A percentile compares a stretch with the other conserved stretches of the same genome.
These are phyloP conservation scores for Camptogramma bilineatum DNA, from an alignment of 2,888 invertebrate species.

Conservation along the genomic window DNA sequence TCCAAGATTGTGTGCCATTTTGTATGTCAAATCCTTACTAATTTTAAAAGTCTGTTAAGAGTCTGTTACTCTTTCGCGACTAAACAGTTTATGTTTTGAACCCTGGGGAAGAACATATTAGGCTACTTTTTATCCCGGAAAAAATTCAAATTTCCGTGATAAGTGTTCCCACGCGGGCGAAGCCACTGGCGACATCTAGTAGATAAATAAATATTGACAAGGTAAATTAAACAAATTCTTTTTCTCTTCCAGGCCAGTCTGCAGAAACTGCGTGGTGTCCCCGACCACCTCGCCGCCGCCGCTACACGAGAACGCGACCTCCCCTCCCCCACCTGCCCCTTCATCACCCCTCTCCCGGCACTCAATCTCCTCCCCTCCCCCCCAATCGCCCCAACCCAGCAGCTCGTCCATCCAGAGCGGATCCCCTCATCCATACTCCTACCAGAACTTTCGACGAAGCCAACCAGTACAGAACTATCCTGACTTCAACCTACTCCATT, in stretches of 20 bases:
- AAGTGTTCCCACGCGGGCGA: too few species aligned
- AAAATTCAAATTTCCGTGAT: too few species aligned
- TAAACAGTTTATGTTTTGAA: too few species aligned
- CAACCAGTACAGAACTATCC: conserved; percentile 64
- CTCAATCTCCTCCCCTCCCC: conserved; percentile 74
- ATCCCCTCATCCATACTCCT: conserved; percentile 76
- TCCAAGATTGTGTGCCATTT: too few species aligned
- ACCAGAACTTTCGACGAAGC: conserved; percentile 70
- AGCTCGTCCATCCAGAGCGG: conserved; percentile 72
- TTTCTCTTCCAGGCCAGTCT: conserved; percentile 89
- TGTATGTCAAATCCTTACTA: too few species aligned
- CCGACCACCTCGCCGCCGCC: conserved; percentile 80
- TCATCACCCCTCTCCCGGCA: conserved; percentile 68
- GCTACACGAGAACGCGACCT: conserved; percentile 68
- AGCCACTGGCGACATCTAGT: too few species aligned
- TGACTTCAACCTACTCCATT: conserved; percentile 65
- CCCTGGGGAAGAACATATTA: too few species aligned
- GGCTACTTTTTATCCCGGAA: too few species aligned
- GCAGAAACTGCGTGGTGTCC: conserved; percentile 91
- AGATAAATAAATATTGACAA: too few species aligned
- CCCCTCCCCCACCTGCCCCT: conserved; percentile 74
- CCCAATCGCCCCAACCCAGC: conserved; percentile 77
- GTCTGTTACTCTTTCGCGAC: too few species aligned
- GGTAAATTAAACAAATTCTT: conserved; percentile 30
- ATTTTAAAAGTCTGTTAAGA: too few species aligned